Evolutionary conservation across 2,113 vertebrate species (phyloP), one percentile per base, ranked within the genome.

Genomic region (Axis porcinus): DNA sequence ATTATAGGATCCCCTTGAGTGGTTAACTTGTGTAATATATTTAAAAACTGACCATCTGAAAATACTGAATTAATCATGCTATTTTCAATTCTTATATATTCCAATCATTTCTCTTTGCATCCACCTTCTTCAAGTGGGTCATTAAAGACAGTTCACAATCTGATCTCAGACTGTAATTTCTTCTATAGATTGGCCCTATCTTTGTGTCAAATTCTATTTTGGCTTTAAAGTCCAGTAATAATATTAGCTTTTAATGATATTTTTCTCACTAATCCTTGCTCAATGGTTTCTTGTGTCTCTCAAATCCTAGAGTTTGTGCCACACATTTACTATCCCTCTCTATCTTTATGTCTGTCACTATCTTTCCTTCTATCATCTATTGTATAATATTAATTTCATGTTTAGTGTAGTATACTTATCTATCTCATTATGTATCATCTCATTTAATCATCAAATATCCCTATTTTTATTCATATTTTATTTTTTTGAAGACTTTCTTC

Each of bases 41-140:
- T 40, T 40, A 40, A 21, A 93, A 91, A 79, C 33, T 36, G n/a
- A n/a, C 33, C 28, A 28, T 2, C 30, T 10, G 47, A 84, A 74
- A 94, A 52, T 15, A 52, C 54, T 57, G 45, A 76, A 55, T 82
- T 78, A 64, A 92, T 84, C 74, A 43, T 43, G 13, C 14, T 95
- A 27, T 62, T 45, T 40, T 27, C 25, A 84, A 58, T 55, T 84
- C 4, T 86, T 86, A 60, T 21, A 55, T 54, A 60, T 11, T 76
- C 13, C 14, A 86, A 6, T 81, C 14, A 95, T 91, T 93, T 96
- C 30, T 88, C n/a, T 88, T 97, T 58, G 12, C 93, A 91, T 88
- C 27, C 28, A 43, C 5, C 55, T 15, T 90, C 27, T 27, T 82
- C 82, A 64, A 83, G 25, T 86, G 19, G 25, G 62, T 16, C 81